These are phyloP conservation scores for Anagrus nilaparvatae DNA, from an alignment of 1,140 invertebrate genomes.

Conservation along the genomic window DNA sequence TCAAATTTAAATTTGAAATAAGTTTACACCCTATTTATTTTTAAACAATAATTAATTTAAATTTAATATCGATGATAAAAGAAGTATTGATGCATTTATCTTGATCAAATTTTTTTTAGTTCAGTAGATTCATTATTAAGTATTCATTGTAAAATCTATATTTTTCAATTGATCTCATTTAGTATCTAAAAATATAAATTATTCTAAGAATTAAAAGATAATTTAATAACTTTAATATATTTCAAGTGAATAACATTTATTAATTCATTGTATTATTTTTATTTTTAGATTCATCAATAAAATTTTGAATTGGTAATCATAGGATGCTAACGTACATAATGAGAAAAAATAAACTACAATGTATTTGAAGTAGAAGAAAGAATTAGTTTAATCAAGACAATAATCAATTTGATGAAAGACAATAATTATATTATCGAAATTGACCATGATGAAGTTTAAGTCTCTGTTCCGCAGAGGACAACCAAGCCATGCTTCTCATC, in stretches of 20 bases:
- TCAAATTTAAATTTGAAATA: no score
- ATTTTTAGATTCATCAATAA: conserved; percentile 9
- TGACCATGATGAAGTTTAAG: conserved; percentile 72
- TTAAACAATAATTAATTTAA: no score
- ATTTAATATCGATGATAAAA: no score
- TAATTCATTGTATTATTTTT: conserved; percentile 9
- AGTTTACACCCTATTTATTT: no score
- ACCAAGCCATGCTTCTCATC: conserved; percentile 36
- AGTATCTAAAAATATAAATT: not conserved
- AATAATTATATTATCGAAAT: conserved; percentile 21
- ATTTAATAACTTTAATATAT: not conserved
- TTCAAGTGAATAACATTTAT: not conserved
- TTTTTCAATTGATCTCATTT: not conserved
- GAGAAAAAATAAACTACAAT: conserved; percentile 4
- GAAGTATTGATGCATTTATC: no score
- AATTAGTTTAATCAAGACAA: conserved; percentile 2
- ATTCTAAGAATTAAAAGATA: not conserved
- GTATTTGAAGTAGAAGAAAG: not conserved
- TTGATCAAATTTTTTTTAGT: not conserved
- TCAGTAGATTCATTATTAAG: not conserved
- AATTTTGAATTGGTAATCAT: not conserved
- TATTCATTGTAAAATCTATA: not conserved
- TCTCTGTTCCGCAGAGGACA: conserved; percentile 66
- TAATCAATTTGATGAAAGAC: conserved; percentile 14
- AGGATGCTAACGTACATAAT: conserved; percentile 1